These are phyloP conservation scores for Festucalex cinctus DNA, from an alignment of 2,113 vertebrate species.

Conservation along the genomic window DNA sequence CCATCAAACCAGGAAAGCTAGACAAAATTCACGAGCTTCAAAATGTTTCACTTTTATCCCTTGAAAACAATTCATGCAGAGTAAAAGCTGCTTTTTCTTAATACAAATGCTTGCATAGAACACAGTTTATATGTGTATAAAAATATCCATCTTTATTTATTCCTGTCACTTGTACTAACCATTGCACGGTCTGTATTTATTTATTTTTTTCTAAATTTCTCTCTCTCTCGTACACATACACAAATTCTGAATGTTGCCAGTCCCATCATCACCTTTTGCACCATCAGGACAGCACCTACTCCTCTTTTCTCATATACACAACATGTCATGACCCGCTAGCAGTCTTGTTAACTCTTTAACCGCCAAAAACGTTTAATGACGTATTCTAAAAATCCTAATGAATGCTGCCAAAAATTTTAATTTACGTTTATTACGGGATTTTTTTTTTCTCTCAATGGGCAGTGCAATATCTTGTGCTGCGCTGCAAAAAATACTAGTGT, in stretches of 20 bases:
- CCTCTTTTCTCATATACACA: neutral
- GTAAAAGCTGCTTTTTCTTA: neutral
- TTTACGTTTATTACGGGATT: too few species aligned
- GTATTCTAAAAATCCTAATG: too few species aligned
- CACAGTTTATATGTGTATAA: neutral
- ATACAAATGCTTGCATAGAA: too few species aligned
- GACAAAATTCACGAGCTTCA: conserved; percentile 25
- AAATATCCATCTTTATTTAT: neutral
- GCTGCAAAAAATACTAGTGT: too few species aligned
- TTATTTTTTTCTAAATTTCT: too few species aligned
- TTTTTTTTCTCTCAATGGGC: too few species aligned
- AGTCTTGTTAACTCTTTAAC: too few species aligned
- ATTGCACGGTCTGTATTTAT: neutral
- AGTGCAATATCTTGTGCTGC: too few species aligned
- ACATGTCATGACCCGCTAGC: neutral
- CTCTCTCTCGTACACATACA: neutral
- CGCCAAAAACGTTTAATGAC: too few species aligned
- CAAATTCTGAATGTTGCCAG: neutral
- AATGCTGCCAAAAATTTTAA: too few species aligned
- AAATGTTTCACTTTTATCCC: neutral
- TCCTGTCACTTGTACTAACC: neutral
- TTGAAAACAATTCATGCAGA: neutral
- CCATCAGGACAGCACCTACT: neutral
- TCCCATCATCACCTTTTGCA: too few species aligned
- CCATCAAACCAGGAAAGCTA: conserved; percentile 12